These are phyloP conservation scores for Gonocerus acuteangulatus DNA, from an alignment of 2,888 invertebrate genomes.

Conservation along the genomic window DNA sequence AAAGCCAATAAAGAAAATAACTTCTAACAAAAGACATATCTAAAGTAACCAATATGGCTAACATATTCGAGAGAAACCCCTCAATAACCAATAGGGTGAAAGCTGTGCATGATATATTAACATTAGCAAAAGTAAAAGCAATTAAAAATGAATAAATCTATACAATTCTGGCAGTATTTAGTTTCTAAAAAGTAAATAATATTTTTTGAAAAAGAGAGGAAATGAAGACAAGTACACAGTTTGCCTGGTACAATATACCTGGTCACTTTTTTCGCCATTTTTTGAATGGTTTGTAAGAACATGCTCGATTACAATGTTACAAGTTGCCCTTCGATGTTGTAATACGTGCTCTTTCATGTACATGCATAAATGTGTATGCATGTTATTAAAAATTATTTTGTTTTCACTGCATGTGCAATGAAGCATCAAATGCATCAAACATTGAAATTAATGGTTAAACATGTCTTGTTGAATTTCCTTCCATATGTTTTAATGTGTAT, in stretches of 20 bases:
- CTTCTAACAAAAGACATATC: neutral
- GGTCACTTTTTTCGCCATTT: constrained; percentile 32
- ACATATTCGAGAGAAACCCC: neutral
- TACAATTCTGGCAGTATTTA: neutral
- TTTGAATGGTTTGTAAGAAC: constrained; percentile 15
- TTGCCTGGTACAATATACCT: constrained; percentile 23
- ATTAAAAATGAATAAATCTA: neutral
- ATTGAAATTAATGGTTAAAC: constrained; percentile 7
- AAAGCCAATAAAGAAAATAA: constrained; percentile 1
- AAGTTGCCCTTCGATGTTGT: constrained; percentile 21
- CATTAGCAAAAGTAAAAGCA: constrained; percentile 9
- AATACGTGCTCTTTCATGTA: constrained; percentile 16
- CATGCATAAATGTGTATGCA: constrained; percentile 23
- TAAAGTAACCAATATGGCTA: constrained; percentile 5
- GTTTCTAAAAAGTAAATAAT: neutral
- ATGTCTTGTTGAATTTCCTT: constrained; percentile 22
- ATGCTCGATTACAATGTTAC: constrained; percentile 9
- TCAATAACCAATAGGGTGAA: constrained; percentile 21
- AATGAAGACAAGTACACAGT: constrained; percentile 26
- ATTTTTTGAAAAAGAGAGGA: constrained; percentile 23
- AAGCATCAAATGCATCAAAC: constrained; percentile 15
- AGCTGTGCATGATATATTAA: constrained; percentile 22
- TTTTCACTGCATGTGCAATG: constrained; percentile 17
- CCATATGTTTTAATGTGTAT: neutral
- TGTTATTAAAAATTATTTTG: constrained; percentile 12